Evolutionary conservation across 2,113 vertebrate species (phyloP).

Genomic region (Anolis carolinensis): DNA sequence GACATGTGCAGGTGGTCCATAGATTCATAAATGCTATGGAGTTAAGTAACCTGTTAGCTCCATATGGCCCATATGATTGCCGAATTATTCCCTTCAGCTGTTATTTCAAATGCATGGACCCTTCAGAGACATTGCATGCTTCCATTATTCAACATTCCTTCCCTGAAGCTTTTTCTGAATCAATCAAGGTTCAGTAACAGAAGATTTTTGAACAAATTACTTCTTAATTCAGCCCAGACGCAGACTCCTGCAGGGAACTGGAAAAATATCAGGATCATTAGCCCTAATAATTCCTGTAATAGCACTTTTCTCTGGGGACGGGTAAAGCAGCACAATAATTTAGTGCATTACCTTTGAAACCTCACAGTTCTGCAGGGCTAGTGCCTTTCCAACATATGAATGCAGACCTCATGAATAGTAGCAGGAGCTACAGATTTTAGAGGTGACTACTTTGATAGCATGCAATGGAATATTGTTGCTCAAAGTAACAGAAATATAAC

Average conservation of each 20-base stretch:
- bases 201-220: slow-evolving; percentile 68
- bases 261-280: slow-evolving; percentile 69
- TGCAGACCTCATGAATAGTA: neutral
- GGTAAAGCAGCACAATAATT: slow-evolving; percentile 39
- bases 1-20: neutral
- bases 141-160: slow-evolving; percentile 51
- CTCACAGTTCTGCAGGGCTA: neutral
- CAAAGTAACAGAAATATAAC: slow-evolving; percentile 10
- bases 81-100: neutral
- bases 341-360: slow-evolving; percentile 30
- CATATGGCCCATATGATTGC: neutral
- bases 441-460: slow-evolving; percentile 2
- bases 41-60: neutral
- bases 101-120: fast-evolving
- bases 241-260: slow-evolving; percentile 59
- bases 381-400: neutral
- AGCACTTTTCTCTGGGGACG: slow-evolving; percentile 45
- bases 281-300: slow-evolving; percentile 59
- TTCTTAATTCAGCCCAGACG: slow-evolving; percentile 62
- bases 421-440: slow-evolving; percentile 16
- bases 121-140: slow-evolving; percentile 34
- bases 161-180: slow-evolving; percentile 60
- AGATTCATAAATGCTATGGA: slow-evolving; percentile 30
- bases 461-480: slow-evolving; percentile 15
- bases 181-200: slow-evolving; percentile 58